Evolutionary conservation across 2,888 invertebrate species (phyloP), one percentile per base, ranked within the genome.

Genomic region (Heterodera filipjevi): DNA sequence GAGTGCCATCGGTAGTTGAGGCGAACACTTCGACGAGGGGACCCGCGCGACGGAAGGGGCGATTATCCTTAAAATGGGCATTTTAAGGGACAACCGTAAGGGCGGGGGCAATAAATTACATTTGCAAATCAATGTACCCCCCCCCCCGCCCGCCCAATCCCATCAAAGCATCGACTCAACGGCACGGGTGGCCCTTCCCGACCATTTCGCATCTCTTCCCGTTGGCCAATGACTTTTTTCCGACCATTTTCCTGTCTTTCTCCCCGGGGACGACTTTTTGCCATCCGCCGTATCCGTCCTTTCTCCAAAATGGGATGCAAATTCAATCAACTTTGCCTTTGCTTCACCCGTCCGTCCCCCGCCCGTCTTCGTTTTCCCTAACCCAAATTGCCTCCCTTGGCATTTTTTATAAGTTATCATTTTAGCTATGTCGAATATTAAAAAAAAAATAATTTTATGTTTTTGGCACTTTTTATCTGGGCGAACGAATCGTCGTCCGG

Each of bases 1-100:
- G 49, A 8, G 3, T 49, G 10, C 49, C 59, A n/a, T 59, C 27
- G 10, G 59, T 12, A 30, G 44, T 19, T 19, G 66, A 66, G 30
- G 59, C 75, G 30, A 33, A 1, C 30, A 75, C 75, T 32, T 75
- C 75, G 30, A 75, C 75, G 22, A 75, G 46, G 30, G 75, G 75
- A 32, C 75, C 75, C 68, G 66, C 66, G 33, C 66, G 59, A 10
- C 75, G 32, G 10, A 75, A 22, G 5, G 66, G 10, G 12, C 59
- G 46, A 22, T 33, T 33, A 32, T 75, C 75, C 75, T 75, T 14
- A 10, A 75, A 33, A 12, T 39, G 46, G 27, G 12, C 39, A 39
- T 39, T 39, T 12, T 8, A 35, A 49, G 32, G 33, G 14, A 33
- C 27, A 59, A 5, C 10, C 59, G 3, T 59, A 27, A 53, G 49